Evolutionary conservation across 2,888 invertebrate genomes (phyloP).

Genomic region (Agrilus biguttatus): DNA sequence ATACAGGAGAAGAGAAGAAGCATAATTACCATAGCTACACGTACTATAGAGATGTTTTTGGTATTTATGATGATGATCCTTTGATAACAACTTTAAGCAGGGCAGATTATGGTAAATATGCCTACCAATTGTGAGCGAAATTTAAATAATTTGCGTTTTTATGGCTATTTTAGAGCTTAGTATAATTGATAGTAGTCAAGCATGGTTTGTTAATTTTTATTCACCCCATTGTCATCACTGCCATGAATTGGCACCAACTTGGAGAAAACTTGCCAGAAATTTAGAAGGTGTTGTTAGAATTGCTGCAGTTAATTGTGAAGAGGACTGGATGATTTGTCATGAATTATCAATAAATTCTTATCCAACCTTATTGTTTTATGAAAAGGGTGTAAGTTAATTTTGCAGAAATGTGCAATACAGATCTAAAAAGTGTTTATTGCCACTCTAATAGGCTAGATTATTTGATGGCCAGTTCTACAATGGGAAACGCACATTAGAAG

Average conservation of each 20-base stretch:
- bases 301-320: slow-evolving; percentile 79
- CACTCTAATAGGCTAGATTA: slow-evolving; percentile 30
- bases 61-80: slow-evolving; percentile 74
- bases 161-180: slow-evolving; percentile 27
- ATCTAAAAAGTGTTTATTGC: not conserved
- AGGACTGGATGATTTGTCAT: slow-evolving; percentile 65
- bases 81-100: slow-evolving; percentile 63
- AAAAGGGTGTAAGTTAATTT: slow-evolving; percentile 22
- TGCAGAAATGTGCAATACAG: not conserved
- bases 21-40: slow-evolving; percentile 65
- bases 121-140: not conserved
- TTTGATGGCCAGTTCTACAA: slow-evolving; percentile 43
- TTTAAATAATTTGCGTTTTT: slow-evolving; percentile 1
- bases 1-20: slow-evolving; percentile 46
- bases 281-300: slow-evolving; percentile 65
- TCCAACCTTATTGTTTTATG: slow-evolving; percentile 60
- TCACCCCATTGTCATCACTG: slow-evolving; percentile 78
- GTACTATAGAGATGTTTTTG: slow-evolving; percentile 68
- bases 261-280: slow-evolving; percentile 64
- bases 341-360: slow-evolving; percentile 60
- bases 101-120: slow-evolving; percentile 56
- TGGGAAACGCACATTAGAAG: slow-evolving; percentile 43
- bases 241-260: slow-evolving; percentile 65
- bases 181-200: slow-evolving; percentile 40
- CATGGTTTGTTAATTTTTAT: slow-evolving; percentile 81